These are phyloP conservation scores for Caenorhabditis wallacei DNA, from an alignment of 2,888 invertebrate genomes.

Conservation along the genomic window DNA sequence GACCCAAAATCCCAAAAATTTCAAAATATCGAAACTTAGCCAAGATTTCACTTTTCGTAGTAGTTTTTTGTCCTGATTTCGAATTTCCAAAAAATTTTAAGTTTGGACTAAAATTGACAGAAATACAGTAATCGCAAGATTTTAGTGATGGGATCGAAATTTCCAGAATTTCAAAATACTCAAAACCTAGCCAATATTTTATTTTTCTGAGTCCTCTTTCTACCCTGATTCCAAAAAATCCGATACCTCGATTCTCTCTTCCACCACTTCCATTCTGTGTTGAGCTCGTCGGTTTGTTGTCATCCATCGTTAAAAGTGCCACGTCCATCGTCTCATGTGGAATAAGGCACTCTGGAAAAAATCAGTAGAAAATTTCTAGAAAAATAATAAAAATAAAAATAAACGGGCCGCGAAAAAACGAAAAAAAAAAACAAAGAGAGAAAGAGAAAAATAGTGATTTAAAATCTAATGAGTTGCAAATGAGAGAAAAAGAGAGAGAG, in stretches of 20 bases:
- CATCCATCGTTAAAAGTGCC: conserved; percentile 65
- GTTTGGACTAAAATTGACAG: too few relatives aligned
- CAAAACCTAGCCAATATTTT: too few relatives aligned
- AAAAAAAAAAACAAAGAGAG: conserved; percentile 3
- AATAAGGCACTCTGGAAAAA: conserved; percentile 23
- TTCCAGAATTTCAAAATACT: too few relatives aligned
- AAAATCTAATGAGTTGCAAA: conserved; percentile 58
- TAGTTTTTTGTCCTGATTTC: too few relatives aligned
- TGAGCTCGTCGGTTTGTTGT: conserved; percentile 13
- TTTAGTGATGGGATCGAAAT: too few relatives aligned
- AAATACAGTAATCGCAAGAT: too few relatives aligned
- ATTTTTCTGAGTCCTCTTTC: too few relatives aligned
- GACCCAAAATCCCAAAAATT: too few relatives aligned
- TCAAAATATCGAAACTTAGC: too few relatives aligned
- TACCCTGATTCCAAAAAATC: too few relatives aligned
- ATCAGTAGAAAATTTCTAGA: not conserved
- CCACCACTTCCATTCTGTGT: conserved; percentile 18
- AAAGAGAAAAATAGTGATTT: conserved; percentile 16
- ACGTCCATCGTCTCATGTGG: conserved; percentile 59
- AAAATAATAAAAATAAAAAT: not conserved
- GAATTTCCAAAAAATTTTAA: too few relatives aligned
- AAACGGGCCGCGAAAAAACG: conserved; percentile 2
- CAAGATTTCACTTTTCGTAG: too few relatives aligned
- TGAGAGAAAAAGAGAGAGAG: conserved; percentile 7
- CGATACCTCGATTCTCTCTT: conserved; percentile 33